Conservation (phyloP, 2,888 invertebrate species). For the Drosophila emarginata region DNA sequence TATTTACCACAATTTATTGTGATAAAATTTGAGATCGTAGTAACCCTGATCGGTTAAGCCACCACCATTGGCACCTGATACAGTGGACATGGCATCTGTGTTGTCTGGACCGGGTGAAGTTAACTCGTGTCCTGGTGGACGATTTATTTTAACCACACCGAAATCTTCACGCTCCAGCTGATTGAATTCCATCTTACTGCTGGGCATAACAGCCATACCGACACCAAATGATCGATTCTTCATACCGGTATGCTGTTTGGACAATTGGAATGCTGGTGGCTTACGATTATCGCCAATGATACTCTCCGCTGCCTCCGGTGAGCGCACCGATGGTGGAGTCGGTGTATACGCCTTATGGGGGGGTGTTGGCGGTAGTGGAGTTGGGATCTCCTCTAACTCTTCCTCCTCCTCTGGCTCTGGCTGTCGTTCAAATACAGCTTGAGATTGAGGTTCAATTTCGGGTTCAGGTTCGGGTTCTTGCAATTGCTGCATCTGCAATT, state of each 20-base stretch:
- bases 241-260: constrained; percentile 82
- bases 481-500: constrained; percentile 38
- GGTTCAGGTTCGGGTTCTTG: constrained; percentile 14
- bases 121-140: constrained; percentile 73
- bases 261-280: constrained; percentile 76
- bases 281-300: constrained; percentile 67
- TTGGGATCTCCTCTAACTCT: neutral
- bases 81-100: constrained; percentile 80
- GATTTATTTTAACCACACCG: constrained; percentile 81
- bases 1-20: constrained; percentile 89
- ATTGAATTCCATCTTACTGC: constrained; percentile 82
- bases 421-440: constrained; percentile 45
- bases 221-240: constrained; percentile 82
- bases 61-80: constrained; percentile 81
- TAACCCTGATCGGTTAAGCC: constrained; percentile 87
- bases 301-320: constrained; percentile 55
- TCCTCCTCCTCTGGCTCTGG: constrained; percentile 34
- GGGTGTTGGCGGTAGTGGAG: constrained; percentile 38
- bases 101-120: constrained; percentile 72
- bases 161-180: constrained; percentile 80
- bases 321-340: constrained; percentile 55
- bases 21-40: constrained; percentile 90
- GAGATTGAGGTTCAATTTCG: constrained; percentile 32
- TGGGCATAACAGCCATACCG: constrained; percentile 81
- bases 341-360: constrained; percentile 48